Percentiles rank a stretch among this genome's conserved stretches.
phyloP scores from a whole-genome alignment of 1,140 invertebrate genomes.

The Lerema accius region DNA sequence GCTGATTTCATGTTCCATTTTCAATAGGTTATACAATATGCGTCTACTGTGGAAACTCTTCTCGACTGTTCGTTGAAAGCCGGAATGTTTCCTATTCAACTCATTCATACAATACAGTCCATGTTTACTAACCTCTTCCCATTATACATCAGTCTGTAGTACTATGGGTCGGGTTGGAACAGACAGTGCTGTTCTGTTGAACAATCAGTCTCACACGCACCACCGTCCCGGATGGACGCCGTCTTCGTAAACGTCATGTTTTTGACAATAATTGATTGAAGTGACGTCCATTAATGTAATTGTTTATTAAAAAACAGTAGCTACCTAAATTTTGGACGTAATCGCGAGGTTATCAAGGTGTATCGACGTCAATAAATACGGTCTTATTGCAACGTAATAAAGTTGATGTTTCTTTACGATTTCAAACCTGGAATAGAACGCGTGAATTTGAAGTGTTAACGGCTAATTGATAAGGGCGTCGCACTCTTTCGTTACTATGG shows the following conservation, averaged over 20 bases:
- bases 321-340: not conserved
- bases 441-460: constrained; percentile 29
- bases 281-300: not conserved
- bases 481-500: constrained; percentile 21
- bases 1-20: too few species aligned
- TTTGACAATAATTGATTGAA: too few species aligned
- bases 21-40: too few species aligned
- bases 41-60: too few species aligned
- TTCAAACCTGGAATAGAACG: constrained; percentile 5
- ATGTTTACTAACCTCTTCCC: constrained; percentile 1
- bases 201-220: constrained; percentile 52
- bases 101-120: too few species aligned
- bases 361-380: not conserved
- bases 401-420: constrained; percentile 5
- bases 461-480: constrained; percentile 33
- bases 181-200: constrained; percentile 11
- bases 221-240: constrained; percentile 43
- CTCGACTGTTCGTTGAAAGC: too few species aligned
- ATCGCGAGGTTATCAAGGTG: not conserved
- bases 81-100: too few species aligned
- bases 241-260: not conserved
- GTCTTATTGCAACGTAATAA: not conserved
- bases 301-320: not conserved
- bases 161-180: not conserved
- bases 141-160: constrained; percentile 9